phyloP scores from a whole-genome alignment of 2,113 vertebrate species.

The Pogona vitticeps region DNA sequence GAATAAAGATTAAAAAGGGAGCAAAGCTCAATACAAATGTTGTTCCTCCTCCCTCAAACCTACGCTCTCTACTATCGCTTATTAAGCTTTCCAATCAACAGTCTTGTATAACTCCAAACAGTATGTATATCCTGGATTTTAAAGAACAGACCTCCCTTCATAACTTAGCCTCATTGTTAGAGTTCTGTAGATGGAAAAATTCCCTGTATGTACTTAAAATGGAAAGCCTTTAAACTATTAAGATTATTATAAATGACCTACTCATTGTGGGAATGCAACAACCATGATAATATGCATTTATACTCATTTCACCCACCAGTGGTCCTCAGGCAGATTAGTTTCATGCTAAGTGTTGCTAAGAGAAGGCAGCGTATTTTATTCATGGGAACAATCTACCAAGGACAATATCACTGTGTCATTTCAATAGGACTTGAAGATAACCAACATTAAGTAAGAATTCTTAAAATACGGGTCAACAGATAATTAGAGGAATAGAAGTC shows the following conservation, averaged over 20 bases:
- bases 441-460: background rate
- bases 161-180: background rate
- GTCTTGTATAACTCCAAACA: too few species aligned
- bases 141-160: background rate
- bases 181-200: background rate
- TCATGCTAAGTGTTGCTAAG: background rate
- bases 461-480: too few species aligned
- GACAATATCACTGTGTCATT: background rate
- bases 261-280: conserved; percentile 7
- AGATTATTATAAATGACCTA: conserved; percentile 13
- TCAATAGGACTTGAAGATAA: background rate
- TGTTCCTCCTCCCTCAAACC: too few species aligned
- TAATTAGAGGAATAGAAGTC: too few species aligned
- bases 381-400: background rate
- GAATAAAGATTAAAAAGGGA: too few species aligned
- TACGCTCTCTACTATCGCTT: background rate
- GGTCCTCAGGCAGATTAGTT: background rate
- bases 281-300: conserved; percentile 20
- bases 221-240: conserved; percentile 24
- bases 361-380: background rate
- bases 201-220: background rate
- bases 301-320: background rate
- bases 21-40: too few species aligned
- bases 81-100: background rate
- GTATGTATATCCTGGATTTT: background rate